Conservation (phyloP, 1,140 invertebrate species). For the Triops cancriformis region DNA sequence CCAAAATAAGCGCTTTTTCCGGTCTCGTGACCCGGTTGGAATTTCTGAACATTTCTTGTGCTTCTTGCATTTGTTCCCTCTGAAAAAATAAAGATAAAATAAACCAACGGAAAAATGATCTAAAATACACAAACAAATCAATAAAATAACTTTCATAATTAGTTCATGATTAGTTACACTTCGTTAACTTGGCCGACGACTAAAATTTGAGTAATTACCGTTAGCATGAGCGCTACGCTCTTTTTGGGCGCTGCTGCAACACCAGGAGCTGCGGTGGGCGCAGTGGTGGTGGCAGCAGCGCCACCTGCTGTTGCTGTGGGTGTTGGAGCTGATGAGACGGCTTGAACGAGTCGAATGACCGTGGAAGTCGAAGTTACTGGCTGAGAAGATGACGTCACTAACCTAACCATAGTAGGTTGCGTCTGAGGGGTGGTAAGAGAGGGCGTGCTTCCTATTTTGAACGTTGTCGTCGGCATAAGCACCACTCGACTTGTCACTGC, state of each 20-base stretch:
- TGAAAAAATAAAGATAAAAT: slow-evolving; percentile 37
- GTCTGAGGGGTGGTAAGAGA: neutral
- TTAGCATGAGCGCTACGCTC: slow-evolving; percentile 60
- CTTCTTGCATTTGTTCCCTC: slow-evolving; percentile 93
- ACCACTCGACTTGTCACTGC: neutral
- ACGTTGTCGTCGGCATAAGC: slow-evolving; percentile 27
- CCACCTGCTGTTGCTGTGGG: slow-evolving; percentile 26
- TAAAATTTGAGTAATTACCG: slow-evolving; percentile 46
- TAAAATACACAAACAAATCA: neutral
- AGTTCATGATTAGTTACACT: no score
- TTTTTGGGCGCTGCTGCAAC: slow-evolving; percentile 24
- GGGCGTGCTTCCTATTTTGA: slow-evolving; percentile 16
- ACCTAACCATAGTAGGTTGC: slow-evolving; percentile 24
- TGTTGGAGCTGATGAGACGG: slow-evolving; percentile 31
- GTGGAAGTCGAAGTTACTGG: slow-evolving; percentile 16
- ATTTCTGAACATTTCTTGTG: slow-evolving; percentile 93
- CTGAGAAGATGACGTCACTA: slow-evolving; percentile 20
- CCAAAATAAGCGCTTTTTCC: slow-evolving; percentile 92
- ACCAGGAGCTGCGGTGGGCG: slow-evolving; percentile 20
- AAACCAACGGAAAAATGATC: slow-evolving; percentile 1
- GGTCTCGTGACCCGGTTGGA: slow-evolving; percentile 91
- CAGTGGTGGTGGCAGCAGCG: slow-evolving; percentile 24
- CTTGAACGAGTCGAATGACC: slow-evolving; percentile 40
- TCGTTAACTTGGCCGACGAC: no score
- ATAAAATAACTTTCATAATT: neutral